Percentiles rank a stretch among this genome's conserved stretches.
phyloP scores from a whole-genome alignment of 1,140 invertebrate genomes.

The Paraescarpia echinospica region DNA sequence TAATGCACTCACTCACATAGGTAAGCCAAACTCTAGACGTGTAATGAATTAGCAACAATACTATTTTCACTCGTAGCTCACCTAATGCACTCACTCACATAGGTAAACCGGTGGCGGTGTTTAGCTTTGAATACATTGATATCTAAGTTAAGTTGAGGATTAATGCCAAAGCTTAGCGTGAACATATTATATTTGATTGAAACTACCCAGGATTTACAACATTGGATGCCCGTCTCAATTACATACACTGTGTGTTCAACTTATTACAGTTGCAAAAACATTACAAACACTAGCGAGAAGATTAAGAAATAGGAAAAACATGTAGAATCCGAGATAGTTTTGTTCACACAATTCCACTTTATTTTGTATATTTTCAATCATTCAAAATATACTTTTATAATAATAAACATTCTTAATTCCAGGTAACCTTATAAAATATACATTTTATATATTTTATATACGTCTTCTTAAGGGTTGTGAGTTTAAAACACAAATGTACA shows the following conservation, averaged over 20 bases:
- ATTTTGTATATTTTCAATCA: no score
- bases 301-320: not conserved
- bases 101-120: not conserved
- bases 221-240: not conserved
- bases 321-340: not conserved
- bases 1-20: not conserved
- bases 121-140: not conserved
- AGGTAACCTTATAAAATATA: no score
- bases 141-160: not conserved
- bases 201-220: not conserved
- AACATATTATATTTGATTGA: not conserved
- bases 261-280: not conserved
- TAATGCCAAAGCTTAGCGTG: not conserved
- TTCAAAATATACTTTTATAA: no score
- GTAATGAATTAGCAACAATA: not conserved
- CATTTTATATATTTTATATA: no score
- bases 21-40: not conserved
- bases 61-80: not conserved
- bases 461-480: no score
- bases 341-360: no score
- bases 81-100: no score
- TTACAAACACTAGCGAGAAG: not conserved
- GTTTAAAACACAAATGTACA: no score
- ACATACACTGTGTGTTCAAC: not conserved
- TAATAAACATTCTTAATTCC: no score